A percentile compares a stretch with the other conserved stretches of the same genome.
Conservation (phyloP, 2,113 vertebrate genomes). For the Zapus hudsonius region DNA sequence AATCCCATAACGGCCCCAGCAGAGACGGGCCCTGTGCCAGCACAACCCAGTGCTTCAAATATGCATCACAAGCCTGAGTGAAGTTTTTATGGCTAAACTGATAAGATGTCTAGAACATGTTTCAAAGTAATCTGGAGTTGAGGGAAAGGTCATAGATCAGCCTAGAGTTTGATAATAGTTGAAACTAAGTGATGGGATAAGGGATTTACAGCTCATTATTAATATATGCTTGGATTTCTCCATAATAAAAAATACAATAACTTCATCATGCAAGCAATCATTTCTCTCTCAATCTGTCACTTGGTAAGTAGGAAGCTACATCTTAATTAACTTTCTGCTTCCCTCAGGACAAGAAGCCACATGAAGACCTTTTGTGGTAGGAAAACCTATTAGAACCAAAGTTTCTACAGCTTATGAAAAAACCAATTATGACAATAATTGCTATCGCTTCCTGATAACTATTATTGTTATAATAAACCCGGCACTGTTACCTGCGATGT, state of each 20-base stretch:
- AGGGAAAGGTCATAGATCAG: neutral
- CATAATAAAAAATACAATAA: neutral
- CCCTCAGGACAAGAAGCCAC: neutral
- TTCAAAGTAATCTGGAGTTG: conserved; percentile 8
- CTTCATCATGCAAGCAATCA: neutral
- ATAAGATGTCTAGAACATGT: neutral
- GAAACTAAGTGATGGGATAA: neutral
- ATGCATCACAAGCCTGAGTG: neutral
- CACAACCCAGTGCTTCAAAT: conserved; percentile 18
- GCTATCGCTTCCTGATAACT: neutral
- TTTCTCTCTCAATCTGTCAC: conserved; percentile 33
- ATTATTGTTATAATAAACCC: too few species aligned
- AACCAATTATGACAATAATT: neutral
- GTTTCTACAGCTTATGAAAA: neutral
- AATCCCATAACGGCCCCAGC: neutral
- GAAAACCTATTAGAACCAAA: conserved; percentile 15
- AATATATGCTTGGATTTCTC: neutral
- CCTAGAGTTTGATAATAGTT: neutral
- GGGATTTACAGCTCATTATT: neutral
- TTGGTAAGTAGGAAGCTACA: neutral
- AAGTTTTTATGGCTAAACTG: conserved; percentile 8
- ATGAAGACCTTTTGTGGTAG: neutral
- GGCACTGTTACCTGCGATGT: neutral
- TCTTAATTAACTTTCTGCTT: conserved; percentile 41
- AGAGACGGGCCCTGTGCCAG: neutral